Percentiles rank a stretch among this genome's conserved stretches.
phyloP scores from a whole-genome alignment of 2,113 vertebrate species.

The Microtus montanus region DNA sequence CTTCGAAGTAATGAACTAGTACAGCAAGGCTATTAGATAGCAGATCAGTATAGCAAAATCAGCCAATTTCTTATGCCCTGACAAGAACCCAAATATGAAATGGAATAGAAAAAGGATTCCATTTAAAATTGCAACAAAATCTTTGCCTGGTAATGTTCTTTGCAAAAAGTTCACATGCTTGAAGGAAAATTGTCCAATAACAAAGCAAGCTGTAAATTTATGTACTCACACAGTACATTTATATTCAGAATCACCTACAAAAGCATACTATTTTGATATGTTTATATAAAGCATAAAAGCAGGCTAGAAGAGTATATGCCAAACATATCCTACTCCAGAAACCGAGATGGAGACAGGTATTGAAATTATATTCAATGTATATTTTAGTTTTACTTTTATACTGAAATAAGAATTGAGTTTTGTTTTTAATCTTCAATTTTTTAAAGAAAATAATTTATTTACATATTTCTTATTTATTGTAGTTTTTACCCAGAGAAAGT shows the following conservation, averaged over 20 bases:
- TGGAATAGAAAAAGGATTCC: constrained; percentile 29
- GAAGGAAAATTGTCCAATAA: constrained; percentile 26
- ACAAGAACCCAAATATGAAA: constrained; percentile 14
- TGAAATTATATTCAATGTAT: not conserved
- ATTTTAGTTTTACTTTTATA: constrained; percentile 52
- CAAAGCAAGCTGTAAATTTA: constrained; percentile 50
- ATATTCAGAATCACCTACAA: constrained; percentile 33
- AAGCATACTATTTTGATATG: not conserved
- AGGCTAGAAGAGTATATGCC: not conserved
- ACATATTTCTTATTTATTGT: not conserved
- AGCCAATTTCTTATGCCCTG: not conserved
- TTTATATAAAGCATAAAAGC: constrained; percentile 54
- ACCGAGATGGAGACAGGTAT: not conserved
- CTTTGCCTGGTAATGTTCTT: constrained; percentile 18
- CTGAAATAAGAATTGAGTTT: constrained; percentile 17
- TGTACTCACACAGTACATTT: constrained; percentile 15
- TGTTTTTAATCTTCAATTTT: constrained; percentile 27
- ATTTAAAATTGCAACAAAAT: constrained; percentile 38
- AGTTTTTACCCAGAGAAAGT: not conserved
- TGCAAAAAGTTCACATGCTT: not conserved
- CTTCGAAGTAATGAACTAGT: constrained; percentile 25
- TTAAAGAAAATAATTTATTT: constrained; percentile 12
- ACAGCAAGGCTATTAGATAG: not conserved
- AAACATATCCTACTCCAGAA: not conserved
- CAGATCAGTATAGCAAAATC: constrained; percentile 47